Conservation (phyloP, 2,113 vertebrate species). For the Pantherophis guttatus region DNA sequence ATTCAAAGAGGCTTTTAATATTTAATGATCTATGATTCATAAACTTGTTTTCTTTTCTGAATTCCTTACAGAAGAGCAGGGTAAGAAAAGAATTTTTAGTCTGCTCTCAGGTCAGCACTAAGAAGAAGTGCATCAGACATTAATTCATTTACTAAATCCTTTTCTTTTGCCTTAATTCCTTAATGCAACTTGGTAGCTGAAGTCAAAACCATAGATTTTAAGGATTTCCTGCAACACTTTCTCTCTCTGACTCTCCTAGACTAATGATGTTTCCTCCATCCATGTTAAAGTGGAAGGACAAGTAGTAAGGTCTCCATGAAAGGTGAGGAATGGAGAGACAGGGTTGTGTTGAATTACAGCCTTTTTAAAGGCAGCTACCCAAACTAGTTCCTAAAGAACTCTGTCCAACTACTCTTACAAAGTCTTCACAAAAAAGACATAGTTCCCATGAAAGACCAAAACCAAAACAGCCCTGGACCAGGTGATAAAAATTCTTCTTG, state of each 20-base stretch:
- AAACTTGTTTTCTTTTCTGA: neutral
- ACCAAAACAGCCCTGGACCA: neutral
- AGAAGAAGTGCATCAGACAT: neutral
- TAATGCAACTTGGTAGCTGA: neutral
- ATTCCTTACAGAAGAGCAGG: neutral
- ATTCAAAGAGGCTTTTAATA: neutral
- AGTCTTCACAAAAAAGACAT: neutral
- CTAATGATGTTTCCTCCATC: neutral
- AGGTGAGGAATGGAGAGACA: neutral
- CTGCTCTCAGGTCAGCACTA: neutral
- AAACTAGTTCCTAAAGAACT: neutral
- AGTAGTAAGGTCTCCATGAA: neutral
- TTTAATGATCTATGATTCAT: neutral
- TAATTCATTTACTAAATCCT: neutral
- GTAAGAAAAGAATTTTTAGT: neutral
- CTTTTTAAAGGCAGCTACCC: neutral
- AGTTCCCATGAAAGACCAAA: neutral
- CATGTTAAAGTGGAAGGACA: neutral
- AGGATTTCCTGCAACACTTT: neutral
- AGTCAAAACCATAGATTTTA: neutral
- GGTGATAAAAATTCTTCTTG: neutral
- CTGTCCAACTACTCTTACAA: neutral
- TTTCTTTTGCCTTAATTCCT: neutral
- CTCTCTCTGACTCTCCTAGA: neutral
- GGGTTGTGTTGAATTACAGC: neutral